Evolutionary conservation across 92 coral and sea anemone species (phyloP), one percentile per base, ranked within the genome.

Genomic region (Diadumene lineata): DNA sequence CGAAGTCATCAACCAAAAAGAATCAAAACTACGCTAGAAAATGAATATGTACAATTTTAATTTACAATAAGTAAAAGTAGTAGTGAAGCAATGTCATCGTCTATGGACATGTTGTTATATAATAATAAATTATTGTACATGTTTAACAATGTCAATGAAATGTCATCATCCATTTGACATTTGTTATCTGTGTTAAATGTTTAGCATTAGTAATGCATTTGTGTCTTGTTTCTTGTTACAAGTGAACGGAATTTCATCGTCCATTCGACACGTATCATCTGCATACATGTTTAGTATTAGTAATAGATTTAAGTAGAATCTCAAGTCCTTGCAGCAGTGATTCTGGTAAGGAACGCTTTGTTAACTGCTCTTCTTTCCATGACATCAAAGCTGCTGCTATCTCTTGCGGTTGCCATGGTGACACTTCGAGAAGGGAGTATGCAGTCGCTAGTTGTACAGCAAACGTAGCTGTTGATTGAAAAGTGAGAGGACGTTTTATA

Each of bases 401-500:
- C 60, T 79, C 75, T 55, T 38, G 62, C 24, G 91, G 89, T 77
- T 96, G 88, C 92, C 97, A 87, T 66, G 86, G 90, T 16, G 92
- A 74, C 56, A 96, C 43, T 60, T 89, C 87, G 15, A 96, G 82
- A 63, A 88, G 84, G 11, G 99, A 83, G 11, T 65, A 56, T 17
- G 89, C 97, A 11, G 93, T 81, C 10, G 96, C 93, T 1, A 86
- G 85, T 60, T 96, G 92, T 10, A 96, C 56, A 56, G 78, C 69
- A 62, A 81, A 77, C 7, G 97, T 80, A 73, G 88, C 98, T 94
- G 60, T 10, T 26, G 68, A 62, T 13, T 13, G 31, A 28, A 28
- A 53, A 53, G 19, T 53, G 48, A 38, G 48, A 6, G 13, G 48
- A 38, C n/a, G n/a, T n/a, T n/a, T n/a, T n/a, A n/a, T n/a, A n/a